Conservation (phyloP, 1,140 invertebrate species). For the Leptopilina clavipes region DNA sequence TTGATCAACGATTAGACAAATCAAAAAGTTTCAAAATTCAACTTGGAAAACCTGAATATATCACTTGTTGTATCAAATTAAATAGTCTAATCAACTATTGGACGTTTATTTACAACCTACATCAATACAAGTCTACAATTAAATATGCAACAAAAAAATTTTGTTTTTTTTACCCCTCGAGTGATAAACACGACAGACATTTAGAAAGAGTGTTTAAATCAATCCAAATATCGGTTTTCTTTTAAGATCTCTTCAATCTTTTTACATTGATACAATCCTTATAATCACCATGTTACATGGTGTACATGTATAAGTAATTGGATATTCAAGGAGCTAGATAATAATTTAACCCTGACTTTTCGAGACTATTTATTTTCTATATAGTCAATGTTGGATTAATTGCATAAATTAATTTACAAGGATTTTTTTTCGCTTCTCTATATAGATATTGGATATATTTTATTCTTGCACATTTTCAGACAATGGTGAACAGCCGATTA, state of each 20-base stretch:
- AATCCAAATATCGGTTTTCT: conserved; percentile 20
- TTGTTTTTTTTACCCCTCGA: background rate
- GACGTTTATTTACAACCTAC: conserved; percentile 15
- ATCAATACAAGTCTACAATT: conserved; percentile 22
- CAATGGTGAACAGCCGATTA: background rate
- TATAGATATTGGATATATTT: background rate
- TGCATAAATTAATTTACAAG: background rate
- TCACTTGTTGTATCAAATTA: conserved; percentile 7
- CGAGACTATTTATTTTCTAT: background rate
- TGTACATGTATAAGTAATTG: conserved; percentile 23
- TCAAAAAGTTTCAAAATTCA: background rate
- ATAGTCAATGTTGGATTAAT: conserved; percentile 2
- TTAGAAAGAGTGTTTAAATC: conserved; percentile 24
- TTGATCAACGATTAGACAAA: background rate
- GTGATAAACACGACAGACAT: conserved; percentile 10
- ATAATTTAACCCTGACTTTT: conserved; percentile 10
- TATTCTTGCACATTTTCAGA: conserved; percentile 2
- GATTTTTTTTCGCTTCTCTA: background rate
- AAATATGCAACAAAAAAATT: background rate
- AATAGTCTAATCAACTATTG: conserved; percentile 23
- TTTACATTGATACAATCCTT: conserved; percentile 8
- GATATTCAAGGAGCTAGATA: conserved; percentile 8
- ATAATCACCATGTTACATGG: background rate
- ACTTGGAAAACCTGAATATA: conserved; percentile 24
- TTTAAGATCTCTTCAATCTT: conserved; percentile 3